These are phyloP conservation scores for Myotis brandtii DNA, from an alignment of 2,113 vertebrate species.

Conservation along the genomic window DNA sequence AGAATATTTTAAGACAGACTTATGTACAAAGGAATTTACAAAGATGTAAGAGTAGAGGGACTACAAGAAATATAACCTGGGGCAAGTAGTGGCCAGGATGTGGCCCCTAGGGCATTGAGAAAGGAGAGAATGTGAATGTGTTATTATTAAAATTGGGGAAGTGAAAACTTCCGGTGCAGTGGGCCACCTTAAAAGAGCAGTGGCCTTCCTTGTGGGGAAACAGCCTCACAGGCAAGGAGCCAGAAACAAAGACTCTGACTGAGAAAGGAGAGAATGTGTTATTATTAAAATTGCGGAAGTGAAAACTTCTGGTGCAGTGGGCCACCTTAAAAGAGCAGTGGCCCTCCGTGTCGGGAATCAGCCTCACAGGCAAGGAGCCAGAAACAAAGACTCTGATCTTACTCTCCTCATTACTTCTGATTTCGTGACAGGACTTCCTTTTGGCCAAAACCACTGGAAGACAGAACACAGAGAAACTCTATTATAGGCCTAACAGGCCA, in stretches of 20 bases:
- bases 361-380: not conserved
- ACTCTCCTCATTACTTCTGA: not conserved
- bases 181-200: not conserved
- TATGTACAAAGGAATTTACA: not conserved
- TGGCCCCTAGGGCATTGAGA: too few relatives aligned
- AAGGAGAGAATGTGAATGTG: not conserved
- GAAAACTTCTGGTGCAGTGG: not conserved
- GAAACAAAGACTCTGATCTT: not conserved
- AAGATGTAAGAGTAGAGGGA: not conserved
- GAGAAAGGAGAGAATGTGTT: not conserved
- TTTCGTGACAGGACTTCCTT: not conserved
- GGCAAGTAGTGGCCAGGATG: not conserved
- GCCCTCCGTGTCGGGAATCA: not conserved
- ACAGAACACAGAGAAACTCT: not conserved
- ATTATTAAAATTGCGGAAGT: not conserved
- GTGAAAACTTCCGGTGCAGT: not conserved
- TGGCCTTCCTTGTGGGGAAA: not conserved
- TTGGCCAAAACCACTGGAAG: not conserved
- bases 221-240: not conserved
- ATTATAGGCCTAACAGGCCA: not conserved
- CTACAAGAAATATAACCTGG: not conserved
- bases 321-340: not conserved
- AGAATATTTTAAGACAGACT: not conserved
- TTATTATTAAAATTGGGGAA: not conserved
- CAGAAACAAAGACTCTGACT: not conserved